Evolutionary conservation across 1,140 invertebrate genomes (phyloP).

Genomic region (Contarinia nasturtii): DNA sequence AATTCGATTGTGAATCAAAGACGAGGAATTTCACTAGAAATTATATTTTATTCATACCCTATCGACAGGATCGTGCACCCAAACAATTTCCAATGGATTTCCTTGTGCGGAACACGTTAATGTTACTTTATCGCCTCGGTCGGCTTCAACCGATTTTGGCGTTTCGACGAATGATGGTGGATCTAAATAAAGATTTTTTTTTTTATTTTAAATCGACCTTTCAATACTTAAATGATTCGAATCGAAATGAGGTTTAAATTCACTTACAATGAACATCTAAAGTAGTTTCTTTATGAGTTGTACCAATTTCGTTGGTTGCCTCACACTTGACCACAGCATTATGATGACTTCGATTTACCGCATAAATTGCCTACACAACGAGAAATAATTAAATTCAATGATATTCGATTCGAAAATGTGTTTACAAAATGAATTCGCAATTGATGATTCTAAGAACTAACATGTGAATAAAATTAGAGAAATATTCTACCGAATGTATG

Average conservation of each 20-base stretch:
- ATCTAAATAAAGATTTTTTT: neutral
- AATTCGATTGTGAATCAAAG: no score
- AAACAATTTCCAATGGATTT: constrained; percentile 55
- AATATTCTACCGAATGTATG: no score
- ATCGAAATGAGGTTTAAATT: neutral
- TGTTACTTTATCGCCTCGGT: constrained; percentile 42
- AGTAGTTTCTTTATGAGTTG: constrained; percentile 50
- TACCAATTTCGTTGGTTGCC: constrained; percentile 58
- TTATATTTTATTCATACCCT: constrained; percentile 23
- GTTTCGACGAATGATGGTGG: constrained; percentile 42
- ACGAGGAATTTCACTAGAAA: neutral
- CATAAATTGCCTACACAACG: constrained; percentile 30
- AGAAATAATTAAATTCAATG: no score
- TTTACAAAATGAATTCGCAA: no score
- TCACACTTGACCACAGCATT: constrained; percentile 62
- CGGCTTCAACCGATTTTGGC: constrained; percentile 46
- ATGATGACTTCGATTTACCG: constrained; percentile 48
- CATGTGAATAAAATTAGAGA: no score
- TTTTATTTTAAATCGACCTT: no score
- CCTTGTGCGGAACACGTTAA: constrained; percentile 59
- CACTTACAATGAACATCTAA: constrained; percentile 57
- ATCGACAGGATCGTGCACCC: constrained; percentile 48
- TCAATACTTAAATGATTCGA: neutral
- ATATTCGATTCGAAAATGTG: no score
- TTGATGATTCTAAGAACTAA: no score